Evolutionary conservation across 1,140 invertebrate species (phyloP), one percentile per base, ranked within the genome.

Genomic region (Drepana arcuata): DNA sequence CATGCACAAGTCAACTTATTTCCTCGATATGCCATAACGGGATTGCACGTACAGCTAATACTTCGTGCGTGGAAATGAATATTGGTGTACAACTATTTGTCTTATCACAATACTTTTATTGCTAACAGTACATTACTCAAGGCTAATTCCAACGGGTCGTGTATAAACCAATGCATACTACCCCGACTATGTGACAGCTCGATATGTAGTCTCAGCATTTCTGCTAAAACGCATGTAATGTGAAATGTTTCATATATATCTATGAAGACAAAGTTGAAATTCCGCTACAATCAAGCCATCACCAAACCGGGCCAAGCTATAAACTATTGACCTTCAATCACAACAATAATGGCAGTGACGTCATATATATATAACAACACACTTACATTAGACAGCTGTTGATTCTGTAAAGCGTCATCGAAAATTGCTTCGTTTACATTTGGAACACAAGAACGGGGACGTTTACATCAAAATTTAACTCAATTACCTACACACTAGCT

Each of bases 81-180:
- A 44, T 46, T 39, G 44, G 24, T 51, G 47, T 34, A 42, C 33
- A 47, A 26, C 35, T 48, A 44, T 52, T 51, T 52, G 32, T 54
- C 59, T 65, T 80, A 80, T 80, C 73, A 78, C 75, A 80, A 64
- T 67, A 45, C 12, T 33, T 65, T 74, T 80, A 80, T 80, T 80
- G 75, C 75, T 80, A 75, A 68, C 32, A 48, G 45, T 64, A 51
- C 50, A 42, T 49, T 41, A n/a, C 51, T 57, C 42, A 47, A 57
- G 44, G 41, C 34, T 29, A 27, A 34, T 30, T 21, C 15, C n/a
- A 10, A 25, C n/a, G n/a, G n/a, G 15, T 32, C 39, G 23, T 24
- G 10, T 24, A 35, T 10, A 26, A 10, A 26, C 10, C n/a, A 6
- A 26, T n/a, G 2, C 10, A 26, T 26, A 26, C 24, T 9, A 21